These are phyloP conservation scores for Tetheella fluctuosa DNA, from an alignment of 2,888 invertebrate species.

Conservation along the genomic window DNA sequence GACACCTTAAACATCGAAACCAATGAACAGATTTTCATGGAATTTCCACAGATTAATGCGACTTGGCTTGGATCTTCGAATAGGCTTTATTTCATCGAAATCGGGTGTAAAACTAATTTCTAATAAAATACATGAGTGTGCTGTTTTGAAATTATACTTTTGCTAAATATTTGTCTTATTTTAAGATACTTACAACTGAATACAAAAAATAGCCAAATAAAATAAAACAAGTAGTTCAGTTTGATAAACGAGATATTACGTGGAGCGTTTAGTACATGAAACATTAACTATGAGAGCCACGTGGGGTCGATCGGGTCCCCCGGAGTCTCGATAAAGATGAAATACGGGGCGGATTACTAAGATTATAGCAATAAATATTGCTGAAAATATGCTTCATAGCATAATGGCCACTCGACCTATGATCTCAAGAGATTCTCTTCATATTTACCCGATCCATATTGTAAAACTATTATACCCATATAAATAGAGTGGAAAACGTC, in stretches of 20 bases:
- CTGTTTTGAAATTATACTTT: no score
- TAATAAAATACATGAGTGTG: no score
- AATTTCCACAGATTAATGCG: no score
- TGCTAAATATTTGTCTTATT: no score
- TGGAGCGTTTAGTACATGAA: constrained; percentile 24
- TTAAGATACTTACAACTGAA: no score
- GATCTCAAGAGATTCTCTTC: constrained; percentile 41
- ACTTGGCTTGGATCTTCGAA: no score
- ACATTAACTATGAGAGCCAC: constrained; percentile 33
- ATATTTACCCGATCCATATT: constrained; percentile 31
- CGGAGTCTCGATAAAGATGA: constrained; percentile 56
- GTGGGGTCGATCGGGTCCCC: constrained; percentile 48
- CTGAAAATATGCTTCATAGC: constrained; percentile 53
- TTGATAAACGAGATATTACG: constrained; percentile 5
- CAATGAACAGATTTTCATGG: no score
- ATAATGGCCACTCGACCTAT: constrained; percentile 39
- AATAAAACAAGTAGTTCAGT: not conserved
- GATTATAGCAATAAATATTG: constrained; percentile 63
- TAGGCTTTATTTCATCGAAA: no score
- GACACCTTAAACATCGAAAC: no score
- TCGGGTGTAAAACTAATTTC: no score
- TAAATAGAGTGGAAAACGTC: no score
- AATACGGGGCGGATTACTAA: constrained; percentile 51
- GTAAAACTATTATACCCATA: constrained; percentile 29
- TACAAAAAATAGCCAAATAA: not conserved